These are phyloP conservation scores for Pelagia noctiluca DNA, from an alignment of 30 jellyfish, hydroid and myxozoan species.

Conservation along the genomic window DNA sequence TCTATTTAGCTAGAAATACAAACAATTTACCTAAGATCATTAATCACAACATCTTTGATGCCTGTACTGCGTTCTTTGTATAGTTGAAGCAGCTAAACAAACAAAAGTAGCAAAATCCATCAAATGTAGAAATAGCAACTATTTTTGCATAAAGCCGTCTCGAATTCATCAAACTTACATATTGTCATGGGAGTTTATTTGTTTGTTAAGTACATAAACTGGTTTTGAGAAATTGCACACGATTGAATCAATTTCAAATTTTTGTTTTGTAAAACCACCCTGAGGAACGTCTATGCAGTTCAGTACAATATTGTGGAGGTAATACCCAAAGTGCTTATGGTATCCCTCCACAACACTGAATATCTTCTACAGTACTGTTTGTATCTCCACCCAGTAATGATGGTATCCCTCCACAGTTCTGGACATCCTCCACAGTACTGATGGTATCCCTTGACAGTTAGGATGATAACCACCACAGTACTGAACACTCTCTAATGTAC, in stretches of 20 bases:
- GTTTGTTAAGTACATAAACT: not conserved
- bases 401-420: too few relatives aligned
- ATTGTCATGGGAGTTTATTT: not conserved
- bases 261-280: not conserved
- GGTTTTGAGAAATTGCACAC: not conserved
- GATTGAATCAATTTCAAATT: not conserved
- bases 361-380: too few relatives aligned
- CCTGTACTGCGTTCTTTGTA: not conserved
- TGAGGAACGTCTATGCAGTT: not conserved
- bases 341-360: too few relatives aligned
- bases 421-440: too few relatives aligned
- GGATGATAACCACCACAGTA: too few relatives aligned
- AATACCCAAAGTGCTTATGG: too few relatives aligned
- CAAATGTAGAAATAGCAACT: not conserved
- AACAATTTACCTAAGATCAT: not conserved
- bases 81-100: not conserved
- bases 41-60: not conserved
- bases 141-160: not conserved
- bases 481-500: too few relatives aligned
- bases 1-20: not conserved
- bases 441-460: too few relatives aligned
- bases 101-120: not conserved
- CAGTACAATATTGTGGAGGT: not conserved
- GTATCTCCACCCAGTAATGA: too few relatives aligned
- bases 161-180: too few relatives aligned